A percentile compares a stretch with the other conserved stretches of the same genome.
Evolutionary conservation across 2,113 vertebrate species (phyloP).

Genomic region (Poeciliopsis retropinna): DNA sequence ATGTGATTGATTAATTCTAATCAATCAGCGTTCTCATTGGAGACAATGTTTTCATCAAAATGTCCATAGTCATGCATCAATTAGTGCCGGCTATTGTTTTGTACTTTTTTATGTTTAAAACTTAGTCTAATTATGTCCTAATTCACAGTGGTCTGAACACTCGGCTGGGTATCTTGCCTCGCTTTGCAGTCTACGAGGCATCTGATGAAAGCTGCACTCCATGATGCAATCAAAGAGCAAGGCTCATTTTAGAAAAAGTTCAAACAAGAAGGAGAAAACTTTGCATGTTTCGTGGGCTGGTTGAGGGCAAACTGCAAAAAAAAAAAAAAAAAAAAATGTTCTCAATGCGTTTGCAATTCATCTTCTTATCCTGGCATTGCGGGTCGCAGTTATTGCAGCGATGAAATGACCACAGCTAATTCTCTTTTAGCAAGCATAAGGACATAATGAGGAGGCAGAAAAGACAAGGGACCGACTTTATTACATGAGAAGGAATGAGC

Average conservation of each 20-base stretch:
- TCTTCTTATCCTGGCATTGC: conserved; percentile 63
- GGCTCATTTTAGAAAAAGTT: conserved; percentile 68
- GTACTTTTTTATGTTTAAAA: conserved; percentile 44
- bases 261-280: conserved; percentile 60
- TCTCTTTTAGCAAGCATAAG: conserved; percentile 62
- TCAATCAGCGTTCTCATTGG: conserved; percentile 30
- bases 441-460: conserved; percentile 62
- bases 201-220: conserved; percentile 74
- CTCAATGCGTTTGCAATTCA: conserved; percentile 57
- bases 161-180: conserved; percentile 59
- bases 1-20: conserved; percentile 56
- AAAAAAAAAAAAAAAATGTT: conserved; percentile 25
- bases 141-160: conserved; percentile 47
- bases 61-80: conserved; percentile 25
- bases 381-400: conserved; percentile 68
- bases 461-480: conserved; percentile 42
- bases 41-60: neutral
- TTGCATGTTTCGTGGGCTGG: conserved; percentile 63
- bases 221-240: conserved; percentile 80
- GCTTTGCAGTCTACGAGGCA: conserved; percentile 66
- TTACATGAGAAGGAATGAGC: conserved; percentile 17
- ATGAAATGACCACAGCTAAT: conserved; percentile 73
- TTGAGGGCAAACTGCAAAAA: conserved; percentile 54
- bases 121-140: conserved; percentile 57
- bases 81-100: conserved; percentile 44